These are phyloP conservation scores for Zonotrichia leucophrys DNA, from an alignment of 2,113 vertebrate genomes.

Conservation along the genomic window DNA sequence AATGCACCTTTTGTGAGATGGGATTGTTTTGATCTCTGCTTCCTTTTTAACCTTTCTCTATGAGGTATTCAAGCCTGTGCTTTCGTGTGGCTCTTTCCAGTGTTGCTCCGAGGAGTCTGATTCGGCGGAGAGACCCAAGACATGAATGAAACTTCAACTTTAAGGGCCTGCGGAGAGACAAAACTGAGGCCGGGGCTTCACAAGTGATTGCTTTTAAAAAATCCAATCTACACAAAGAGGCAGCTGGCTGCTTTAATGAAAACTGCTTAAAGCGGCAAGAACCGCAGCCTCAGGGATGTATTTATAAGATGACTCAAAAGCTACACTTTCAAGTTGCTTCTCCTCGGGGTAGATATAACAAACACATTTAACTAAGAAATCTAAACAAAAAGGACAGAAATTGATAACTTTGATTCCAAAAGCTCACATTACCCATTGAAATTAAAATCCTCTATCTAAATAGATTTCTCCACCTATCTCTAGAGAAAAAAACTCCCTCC, in stretches of 20 bases:
- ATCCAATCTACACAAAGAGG: slow-evolving; percentile 77
- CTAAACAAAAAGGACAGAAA: slow-evolving; percentile 68
- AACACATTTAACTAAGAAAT: slow-evolving; percentile 71
- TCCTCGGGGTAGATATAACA: slow-evolving; percentile 70
- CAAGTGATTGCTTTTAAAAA: slow-evolving; percentile 73
- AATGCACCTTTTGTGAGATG: slow-evolving; percentile 67
- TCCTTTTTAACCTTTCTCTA: slow-evolving; percentile 68
- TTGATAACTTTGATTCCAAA: slow-evolving; percentile 66
- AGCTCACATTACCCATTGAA: slow-evolving; percentile 49
- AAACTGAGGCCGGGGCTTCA: slow-evolving; percentile 75
- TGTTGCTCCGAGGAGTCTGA: slow-evolving; percentile 53
- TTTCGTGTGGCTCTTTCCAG: slow-evolving; percentile 58
- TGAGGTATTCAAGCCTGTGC: slow-evolving; percentile 55
- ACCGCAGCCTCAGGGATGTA: slow-evolving; percentile 70
- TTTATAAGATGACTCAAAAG: slow-evolving; percentile 75
- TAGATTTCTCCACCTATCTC: slow-evolving; percentile 47
- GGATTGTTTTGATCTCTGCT: slow-evolving; percentile 65
- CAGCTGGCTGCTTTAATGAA: slow-evolving; percentile 80
- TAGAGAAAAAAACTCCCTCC: slow-evolving; percentile 3
- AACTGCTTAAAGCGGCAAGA: slow-evolving; percentile 76
- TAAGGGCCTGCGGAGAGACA: slow-evolving; percentile 76
- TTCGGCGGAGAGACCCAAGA: slow-evolving; percentile 46
- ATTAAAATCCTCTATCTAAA: slow-evolving; percentile 42
- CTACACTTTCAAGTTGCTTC: slow-evolving; percentile 72
- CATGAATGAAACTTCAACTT: slow-evolving; percentile 77